A percentile compares a stretch with the other conserved stretches of the same genome.
Evolutionary conservation across 2,888 invertebrate genomes (phyloP).

Genomic region (Periphyllus acericola): DNA sequence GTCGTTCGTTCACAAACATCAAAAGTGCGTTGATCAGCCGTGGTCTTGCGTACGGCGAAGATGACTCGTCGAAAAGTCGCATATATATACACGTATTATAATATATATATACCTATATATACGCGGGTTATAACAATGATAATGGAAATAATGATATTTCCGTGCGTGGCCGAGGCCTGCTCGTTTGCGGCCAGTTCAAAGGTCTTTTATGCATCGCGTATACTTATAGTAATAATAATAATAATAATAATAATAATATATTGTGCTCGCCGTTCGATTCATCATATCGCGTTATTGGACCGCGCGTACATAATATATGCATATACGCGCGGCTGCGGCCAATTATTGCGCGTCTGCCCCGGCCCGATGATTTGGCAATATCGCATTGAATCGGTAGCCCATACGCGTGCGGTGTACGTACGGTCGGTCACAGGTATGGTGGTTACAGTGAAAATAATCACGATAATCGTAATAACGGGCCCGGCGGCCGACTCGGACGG

Average conservation of each 20-base stretch:
- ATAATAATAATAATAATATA: too few relatives aligned
- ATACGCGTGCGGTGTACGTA: background rate
- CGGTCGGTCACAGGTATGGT: background rate
- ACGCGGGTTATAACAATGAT: background rate
- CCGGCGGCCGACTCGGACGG: background rate
- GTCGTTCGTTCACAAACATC: background rate
- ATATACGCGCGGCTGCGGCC: background rate
- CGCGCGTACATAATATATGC: too few relatives aligned
- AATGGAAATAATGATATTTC: background rate
- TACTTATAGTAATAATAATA: too few relatives aligned
- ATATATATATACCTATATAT: background rate
- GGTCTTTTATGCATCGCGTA: background rate
- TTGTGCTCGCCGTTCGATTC: constrained; percentile 2
- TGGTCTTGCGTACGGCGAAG: background rate
- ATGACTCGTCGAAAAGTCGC: constrained; percentile 19
- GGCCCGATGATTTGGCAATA: constrained; percentile 42
- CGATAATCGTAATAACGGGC: background rate
- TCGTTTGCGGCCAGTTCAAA: constrained; percentile 36
- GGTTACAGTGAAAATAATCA: background rate
- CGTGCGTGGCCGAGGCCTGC: constrained; percentile 3
- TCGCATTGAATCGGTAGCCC: constrained; percentile 12
- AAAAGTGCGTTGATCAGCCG: constrained; percentile 41
- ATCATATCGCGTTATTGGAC: constrained; percentile 1
- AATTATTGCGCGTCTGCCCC: constrained; percentile 17
- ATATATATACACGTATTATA: background rate